Evolutionary conservation across 2,797 vertebrate genomes (phyloP).

Genomic region (Acanthornis magna): DNA sequence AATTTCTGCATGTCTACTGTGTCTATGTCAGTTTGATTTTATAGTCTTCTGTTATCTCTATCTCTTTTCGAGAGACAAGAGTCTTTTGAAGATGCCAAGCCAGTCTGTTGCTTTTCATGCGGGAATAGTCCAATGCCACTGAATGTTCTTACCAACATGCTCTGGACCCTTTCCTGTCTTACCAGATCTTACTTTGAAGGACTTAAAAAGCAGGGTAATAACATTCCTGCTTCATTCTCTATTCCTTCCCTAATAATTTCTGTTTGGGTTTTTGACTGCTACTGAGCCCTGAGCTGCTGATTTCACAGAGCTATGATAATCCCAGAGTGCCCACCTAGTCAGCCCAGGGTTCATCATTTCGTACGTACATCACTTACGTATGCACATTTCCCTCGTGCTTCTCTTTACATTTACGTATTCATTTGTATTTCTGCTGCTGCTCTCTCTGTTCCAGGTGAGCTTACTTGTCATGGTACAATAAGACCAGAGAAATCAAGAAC

Average conservation of each 20-base stretch:
- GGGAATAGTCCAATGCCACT: background rate
- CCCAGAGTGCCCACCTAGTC: background rate
- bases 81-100: background rate
- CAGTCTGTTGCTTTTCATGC: background rate
- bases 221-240: background rate
- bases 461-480: background rate
- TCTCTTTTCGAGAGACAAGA: background rate
- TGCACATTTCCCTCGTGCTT: background rate
- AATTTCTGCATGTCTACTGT: background rate
- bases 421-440: background rate
- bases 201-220: background rate
- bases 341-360: background rate
- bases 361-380: background rate
- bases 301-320: background rate
- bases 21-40: background rate
- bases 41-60: background rate
- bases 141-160: fast-evolving
- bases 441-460: background rate
- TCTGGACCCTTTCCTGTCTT: background rate
- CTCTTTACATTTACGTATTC: background rate
- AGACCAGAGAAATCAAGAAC: background rate
- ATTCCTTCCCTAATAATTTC: background rate
- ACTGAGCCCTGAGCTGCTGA: background rate
- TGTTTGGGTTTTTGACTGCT: background rate
- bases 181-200: background rate